Conservation (phyloP, 2,797 vertebrate species). For the Ceyx erithaca region DNA sequence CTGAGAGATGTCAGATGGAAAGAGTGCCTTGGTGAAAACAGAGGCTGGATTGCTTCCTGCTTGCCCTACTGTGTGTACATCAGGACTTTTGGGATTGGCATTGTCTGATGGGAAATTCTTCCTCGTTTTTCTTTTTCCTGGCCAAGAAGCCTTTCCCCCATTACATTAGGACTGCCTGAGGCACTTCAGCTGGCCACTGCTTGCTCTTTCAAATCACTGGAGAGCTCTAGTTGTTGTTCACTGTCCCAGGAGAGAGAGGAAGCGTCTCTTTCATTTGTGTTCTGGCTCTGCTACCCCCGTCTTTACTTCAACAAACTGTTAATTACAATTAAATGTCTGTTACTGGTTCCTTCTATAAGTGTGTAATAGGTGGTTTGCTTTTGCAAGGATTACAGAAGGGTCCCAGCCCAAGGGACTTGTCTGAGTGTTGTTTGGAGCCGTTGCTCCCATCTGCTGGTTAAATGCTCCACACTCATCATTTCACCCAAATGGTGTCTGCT, state of each 20-base stretch:
- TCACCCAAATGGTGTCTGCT: not conserved
- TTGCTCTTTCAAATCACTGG: not conserved
- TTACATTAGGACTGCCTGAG: fast-evolving
- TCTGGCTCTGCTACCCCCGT: fast-evolving
- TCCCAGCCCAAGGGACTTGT: not conserved
- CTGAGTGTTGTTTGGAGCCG: not conserved
- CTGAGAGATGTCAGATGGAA: not conserved
- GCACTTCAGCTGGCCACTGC: fast-evolving
- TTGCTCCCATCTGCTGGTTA: not conserved
- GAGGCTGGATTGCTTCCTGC: not conserved
- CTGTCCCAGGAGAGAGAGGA: not conserved
- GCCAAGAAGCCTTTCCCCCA: not conserved
- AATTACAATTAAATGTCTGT: not conserved
- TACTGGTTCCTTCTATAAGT: not conserved
- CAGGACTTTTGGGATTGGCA: not conserved
- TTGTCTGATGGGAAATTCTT: not conserved
- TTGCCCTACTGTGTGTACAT: not conserved
- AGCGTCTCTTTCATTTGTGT: not conserved
- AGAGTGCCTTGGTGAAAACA: not conserved
- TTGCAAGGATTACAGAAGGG: not conserved
- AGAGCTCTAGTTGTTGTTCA: not conserved
- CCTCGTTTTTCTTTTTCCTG: not conserved
- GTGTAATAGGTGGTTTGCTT: not conserved
- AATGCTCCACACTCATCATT: not conserved
- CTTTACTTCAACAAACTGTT: not conserved